Evolutionary conservation across 2,797 vertebrate species (phyloP).

Genomic region (Tinamus major): DNA sequence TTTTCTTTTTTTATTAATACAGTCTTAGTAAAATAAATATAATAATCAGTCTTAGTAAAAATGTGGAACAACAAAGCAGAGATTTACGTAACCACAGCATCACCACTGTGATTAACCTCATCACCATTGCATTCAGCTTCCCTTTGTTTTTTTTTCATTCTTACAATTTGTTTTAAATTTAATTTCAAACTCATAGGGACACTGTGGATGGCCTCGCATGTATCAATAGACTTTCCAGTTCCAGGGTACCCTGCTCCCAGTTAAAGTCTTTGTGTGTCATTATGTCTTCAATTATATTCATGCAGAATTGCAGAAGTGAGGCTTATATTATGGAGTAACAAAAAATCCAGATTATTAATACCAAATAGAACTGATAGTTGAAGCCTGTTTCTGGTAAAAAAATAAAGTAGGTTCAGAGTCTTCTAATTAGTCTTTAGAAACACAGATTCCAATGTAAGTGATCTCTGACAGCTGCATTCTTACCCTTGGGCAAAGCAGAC

Average conservation of each 20-base stretch:
- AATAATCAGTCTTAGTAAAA: background rate
- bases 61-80: background rate
- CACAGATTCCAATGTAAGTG: background rate
- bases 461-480: background rate
- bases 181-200: background rate
- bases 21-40: background rate
- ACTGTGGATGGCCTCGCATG: background rate
- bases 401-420: background rate
- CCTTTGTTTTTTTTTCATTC: background rate
- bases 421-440: background rate
- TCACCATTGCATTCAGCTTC: background rate
- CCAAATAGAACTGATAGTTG: background rate
- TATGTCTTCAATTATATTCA: background rate
- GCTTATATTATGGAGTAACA: background rate
- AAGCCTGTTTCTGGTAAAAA: background rate
- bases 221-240: background rate
- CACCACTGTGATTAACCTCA: background rate
- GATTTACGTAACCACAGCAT: background rate
- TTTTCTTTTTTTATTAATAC: background rate
- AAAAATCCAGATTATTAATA: background rate
- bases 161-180: background rate
- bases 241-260: background rate
- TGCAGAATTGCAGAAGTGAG: background rate
- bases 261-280: background rate
- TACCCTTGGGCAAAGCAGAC: background rate